Evolutionary conservation across 2,797 vertebrate species (phyloP), one percentile per base, ranked within the genome.

Genomic region (Myotis vivesi): DNA sequence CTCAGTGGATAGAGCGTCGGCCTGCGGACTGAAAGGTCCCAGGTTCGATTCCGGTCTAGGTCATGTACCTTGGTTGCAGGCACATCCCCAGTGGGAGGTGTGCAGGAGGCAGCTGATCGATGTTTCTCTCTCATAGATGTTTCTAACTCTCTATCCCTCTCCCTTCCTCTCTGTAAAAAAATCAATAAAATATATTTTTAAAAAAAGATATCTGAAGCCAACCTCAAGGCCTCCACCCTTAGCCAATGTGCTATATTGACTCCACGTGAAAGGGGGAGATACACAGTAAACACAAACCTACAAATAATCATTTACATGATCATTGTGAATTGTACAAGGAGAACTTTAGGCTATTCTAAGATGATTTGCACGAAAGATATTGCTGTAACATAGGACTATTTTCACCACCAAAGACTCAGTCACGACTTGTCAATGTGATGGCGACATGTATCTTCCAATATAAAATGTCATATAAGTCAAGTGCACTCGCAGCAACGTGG

Each of bases 381-480:
- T 59, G 28, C 5, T 53, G 11, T 25, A 41, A 86, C 7, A 22
- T 0, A 36, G 36, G 38, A 23, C 19, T 68, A 20, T 69, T 88
- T 91, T 91, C 59, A 91, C 46, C 3, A 19, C 17, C 46, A 79
- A 72, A 49, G 76, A 92, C 49, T 90, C 53, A 51, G 79, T 77
- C 23, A 57, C 20, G 79, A 57, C 12, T 85, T 64, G 28, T 20
- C 23, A 92, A 33, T 44, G 20, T 36, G 6, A 80, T 1, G 23
- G 11, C 46, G n/a, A 66, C 77, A 62, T 66, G 71, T 69, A 89
- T 30, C n/a, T 79, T 92, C 85, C 28, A 33, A 62, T 51, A 89
- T 59, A 82, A 94, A 94, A 46, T 44, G 19, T 13, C 20, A 10
- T 59, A 59, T 59, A 69, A 87, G 75, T 62, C 64, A 87, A 97